Conservation (phyloP, 2,888 invertebrate genomes). For the Pollenia griseotomentosa region DNA sequence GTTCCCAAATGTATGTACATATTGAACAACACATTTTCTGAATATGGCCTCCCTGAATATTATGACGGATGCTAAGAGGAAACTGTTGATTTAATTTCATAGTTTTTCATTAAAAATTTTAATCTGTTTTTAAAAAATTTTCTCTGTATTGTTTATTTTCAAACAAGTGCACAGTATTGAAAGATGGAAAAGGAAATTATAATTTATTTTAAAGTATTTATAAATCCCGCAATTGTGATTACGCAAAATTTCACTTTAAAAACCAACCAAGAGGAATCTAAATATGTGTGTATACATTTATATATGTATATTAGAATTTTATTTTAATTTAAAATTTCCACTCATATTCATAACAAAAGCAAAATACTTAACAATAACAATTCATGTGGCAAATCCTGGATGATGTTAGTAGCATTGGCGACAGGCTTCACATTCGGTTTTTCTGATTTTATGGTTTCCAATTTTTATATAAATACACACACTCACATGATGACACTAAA, state of each 20-base stretch:
- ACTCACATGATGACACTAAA: slow-evolving; percentile 4
- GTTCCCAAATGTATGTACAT: too few species aligned
- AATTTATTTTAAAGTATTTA: slow-evolving; percentile 15
- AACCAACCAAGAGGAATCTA: slow-evolving; percentile 1
- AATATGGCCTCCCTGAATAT: too few species aligned
- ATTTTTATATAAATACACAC: neutral
- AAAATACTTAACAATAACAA: slow-evolving; percentile 44
- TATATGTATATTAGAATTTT: too few species aligned
- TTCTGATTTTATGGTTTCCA: slow-evolving; percentile 8
- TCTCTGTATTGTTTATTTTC: neutral
- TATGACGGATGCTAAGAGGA: too few species aligned
- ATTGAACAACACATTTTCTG: too few species aligned
- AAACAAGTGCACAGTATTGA: neutral
- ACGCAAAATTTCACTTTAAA: slow-evolving; percentile 18
- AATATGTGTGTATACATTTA: neutral
- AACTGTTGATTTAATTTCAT: too few species aligned
- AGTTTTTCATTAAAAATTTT: neutral
- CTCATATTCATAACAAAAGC: slow-evolving; percentile 11
- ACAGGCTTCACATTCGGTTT: neutral
- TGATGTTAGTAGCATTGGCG: slow-evolving; percentile 5
- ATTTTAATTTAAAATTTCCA: slow-evolving; percentile 19
- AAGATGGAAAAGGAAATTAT: neutral
- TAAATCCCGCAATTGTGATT: slow-evolving; percentile 22
- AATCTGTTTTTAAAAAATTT: neutral
- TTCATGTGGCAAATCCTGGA: slow-evolving; percentile 41